Evolutionary conservation across 2,888 invertebrate genomes (phyloP).

Genomic region (Plebejus argus): DNA sequence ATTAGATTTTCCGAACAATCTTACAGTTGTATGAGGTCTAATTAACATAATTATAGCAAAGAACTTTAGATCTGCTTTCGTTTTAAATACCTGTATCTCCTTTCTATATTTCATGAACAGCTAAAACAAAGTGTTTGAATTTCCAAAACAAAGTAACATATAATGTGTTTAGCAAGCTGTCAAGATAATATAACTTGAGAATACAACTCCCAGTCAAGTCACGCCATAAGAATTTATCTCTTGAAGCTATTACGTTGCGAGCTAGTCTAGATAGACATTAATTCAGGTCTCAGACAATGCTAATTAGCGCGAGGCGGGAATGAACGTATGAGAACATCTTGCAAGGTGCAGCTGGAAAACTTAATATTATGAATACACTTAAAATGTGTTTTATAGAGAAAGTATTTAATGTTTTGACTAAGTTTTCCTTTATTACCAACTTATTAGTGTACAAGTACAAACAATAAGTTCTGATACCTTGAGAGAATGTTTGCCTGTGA

Average conservation of each 20-base stretch:
- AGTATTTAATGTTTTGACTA: background rate
- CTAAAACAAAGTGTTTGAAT: no score
- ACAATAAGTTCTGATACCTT: no score
- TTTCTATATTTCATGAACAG: no score
- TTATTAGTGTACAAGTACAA: no score
- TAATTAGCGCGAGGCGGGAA: slow-evolving; percentile 27
- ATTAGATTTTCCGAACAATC: no score
- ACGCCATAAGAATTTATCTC: background rate
- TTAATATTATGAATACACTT: slow-evolving; percentile 8
- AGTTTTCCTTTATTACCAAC: background rate
- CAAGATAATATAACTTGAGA: background rate
- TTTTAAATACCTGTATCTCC: no score
- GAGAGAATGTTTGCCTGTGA: no score
- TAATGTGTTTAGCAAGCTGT: background rate
- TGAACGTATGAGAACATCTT: slow-evolving; percentile 11
- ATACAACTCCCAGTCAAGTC: background rate
- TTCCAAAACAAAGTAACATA: background rate
- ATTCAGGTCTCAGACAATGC: slow-evolving; percentile 26
- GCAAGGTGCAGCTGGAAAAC: slow-evolving; percentile 3
- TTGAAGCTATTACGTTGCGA: slow-evolving; percentile 9
- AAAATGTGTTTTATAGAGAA: background rate
- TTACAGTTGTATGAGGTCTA: no score
- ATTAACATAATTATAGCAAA: no score
- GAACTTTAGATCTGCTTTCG: no score
- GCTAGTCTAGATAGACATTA: slow-evolving; percentile 20